Evolutionary conservation across 2,888 invertebrate species (phyloP).

Genomic region (Drosophila macrospina): DNA sequence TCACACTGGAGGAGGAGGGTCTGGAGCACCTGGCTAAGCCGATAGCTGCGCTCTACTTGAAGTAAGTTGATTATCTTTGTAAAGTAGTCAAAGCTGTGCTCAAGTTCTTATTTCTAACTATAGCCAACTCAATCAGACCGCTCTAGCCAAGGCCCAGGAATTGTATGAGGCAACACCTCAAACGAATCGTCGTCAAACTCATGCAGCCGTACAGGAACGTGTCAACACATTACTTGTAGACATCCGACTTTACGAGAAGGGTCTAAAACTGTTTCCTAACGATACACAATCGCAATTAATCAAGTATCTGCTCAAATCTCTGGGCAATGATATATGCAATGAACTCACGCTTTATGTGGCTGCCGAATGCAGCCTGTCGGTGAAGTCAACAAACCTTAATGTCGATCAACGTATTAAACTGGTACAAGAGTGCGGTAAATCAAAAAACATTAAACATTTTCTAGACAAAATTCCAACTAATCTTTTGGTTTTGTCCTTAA

Average conservation of each 20-base stretch:
- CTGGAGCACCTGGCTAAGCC: conserved; percentile 89
- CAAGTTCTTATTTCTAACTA: not conserved
- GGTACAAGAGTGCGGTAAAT: conserved; percentile 87
- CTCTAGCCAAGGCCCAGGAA: conserved; percentile 89
- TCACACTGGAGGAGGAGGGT: conserved; percentile 89
- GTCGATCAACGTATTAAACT: conserved; percentile 90
- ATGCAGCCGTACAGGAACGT: conserved; percentile 93
- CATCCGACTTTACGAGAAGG: conserved; percentile 92
- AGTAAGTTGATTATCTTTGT: conserved; percentile 84
- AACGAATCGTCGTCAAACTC: conserved; percentile 91
- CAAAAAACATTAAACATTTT: not conserved
- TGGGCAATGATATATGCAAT: conserved; percentile 93
- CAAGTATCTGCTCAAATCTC: conserved; percentile 93
- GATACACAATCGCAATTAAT: conserved; percentile 89
- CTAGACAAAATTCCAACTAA: not conserved
- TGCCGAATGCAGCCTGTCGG: conserved; percentile 89
- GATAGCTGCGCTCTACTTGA: conserved; percentile 90
- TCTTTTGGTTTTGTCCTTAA: not conserved
- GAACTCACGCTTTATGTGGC: conserved; percentile 92
- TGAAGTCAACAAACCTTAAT: conserved; percentile 86
- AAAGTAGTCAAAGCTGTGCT: not conserved
- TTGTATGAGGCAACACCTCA: conserved; percentile 91
- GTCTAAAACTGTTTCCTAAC: conserved; percentile 88
- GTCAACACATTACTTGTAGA: conserved; percentile 91
- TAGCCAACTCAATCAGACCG: conserved; percentile 89